phyloP scores from a whole-genome alignment of 2,113 vertebrate species.

The Cricetomys ansorgei region DNA sequence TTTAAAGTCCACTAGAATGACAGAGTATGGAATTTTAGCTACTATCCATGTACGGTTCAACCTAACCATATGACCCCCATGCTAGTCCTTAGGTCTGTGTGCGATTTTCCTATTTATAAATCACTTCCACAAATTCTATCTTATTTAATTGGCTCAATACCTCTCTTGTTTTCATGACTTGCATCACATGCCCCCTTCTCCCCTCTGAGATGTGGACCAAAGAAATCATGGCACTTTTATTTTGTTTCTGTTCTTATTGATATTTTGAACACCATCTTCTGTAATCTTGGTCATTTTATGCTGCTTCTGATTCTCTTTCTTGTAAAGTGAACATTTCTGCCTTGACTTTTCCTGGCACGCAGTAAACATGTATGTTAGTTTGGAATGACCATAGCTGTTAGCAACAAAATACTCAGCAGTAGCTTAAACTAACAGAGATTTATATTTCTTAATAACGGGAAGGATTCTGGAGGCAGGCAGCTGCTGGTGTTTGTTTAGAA shows the following conservation, averaged over 20 bases:
- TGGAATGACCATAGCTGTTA: slow-evolving; percentile 25
- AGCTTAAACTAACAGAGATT: slow-evolving; percentile 35
- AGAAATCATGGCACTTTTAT: neutral
- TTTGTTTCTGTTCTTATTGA: neutral
- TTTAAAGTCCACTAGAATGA: neutral
- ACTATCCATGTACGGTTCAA: neutral
- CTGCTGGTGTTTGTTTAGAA: slow-evolving; percentile 1
- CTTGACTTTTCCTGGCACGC: neutral
- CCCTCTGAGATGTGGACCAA: neutral
- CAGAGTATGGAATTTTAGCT: neutral
- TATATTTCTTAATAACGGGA: slow-evolving; percentile 49
- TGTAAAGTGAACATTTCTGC: neutral
- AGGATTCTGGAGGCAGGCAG: slow-evolving; percentile 13
- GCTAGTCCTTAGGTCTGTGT: neutral
- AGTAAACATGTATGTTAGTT: slow-evolving; percentile 17
- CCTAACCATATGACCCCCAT: neutral
- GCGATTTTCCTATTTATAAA: neutral
- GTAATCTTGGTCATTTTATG: slow-evolving; percentile 27
- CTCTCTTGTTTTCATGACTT: neutral
- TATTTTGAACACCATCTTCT: neutral
- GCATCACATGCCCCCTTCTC: neutral
- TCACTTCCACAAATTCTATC: neutral
- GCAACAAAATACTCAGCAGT: slow-evolving; percentile 22
- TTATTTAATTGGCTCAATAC: neutral
- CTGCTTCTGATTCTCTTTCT: neutral